These are phyloP conservation scores for Peromyscus leucopus DNA, from an alignment of 2,113 vertebrate genomes.

Conservation along the genomic window DNA sequence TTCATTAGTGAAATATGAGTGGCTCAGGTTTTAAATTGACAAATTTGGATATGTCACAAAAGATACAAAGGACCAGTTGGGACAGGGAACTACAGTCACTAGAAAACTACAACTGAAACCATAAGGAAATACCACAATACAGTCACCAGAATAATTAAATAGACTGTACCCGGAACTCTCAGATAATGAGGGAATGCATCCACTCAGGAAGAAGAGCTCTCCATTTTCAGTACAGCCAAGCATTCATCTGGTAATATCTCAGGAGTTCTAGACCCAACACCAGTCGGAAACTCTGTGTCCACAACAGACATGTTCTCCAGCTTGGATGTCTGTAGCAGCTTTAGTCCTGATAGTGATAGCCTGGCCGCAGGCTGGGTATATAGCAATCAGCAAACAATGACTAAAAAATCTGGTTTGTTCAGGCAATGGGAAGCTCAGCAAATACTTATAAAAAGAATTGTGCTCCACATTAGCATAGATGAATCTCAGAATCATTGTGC, in stretches of 20 bases:
- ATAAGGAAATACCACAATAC: background rate
- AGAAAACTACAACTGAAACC: background rate
- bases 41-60: constrained; percentile 35
- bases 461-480: background rate
- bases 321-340: background rate
- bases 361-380: background rate
- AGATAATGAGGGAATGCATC: background rate
- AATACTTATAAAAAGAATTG: background rate
- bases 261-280: background rate
- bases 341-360: background rate
- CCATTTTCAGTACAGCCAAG: background rate
- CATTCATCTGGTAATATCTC: background rate
- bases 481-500: background rate
- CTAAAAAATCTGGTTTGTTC: constrained; percentile 11
- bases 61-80: background rate
- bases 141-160: background rate
- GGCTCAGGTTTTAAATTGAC: background rate
- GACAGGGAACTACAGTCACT: background rate
- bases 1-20: background rate
- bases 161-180: background rate
- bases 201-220: background rate
- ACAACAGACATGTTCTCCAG: background rate
- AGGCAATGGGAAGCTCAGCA: background rate
- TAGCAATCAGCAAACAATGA: background rate
- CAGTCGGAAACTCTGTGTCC: background rate